phyloP scores from a whole-genome alignment of 2,888 invertebrate genomes.

The Cacoxenus indagator region DNA sequence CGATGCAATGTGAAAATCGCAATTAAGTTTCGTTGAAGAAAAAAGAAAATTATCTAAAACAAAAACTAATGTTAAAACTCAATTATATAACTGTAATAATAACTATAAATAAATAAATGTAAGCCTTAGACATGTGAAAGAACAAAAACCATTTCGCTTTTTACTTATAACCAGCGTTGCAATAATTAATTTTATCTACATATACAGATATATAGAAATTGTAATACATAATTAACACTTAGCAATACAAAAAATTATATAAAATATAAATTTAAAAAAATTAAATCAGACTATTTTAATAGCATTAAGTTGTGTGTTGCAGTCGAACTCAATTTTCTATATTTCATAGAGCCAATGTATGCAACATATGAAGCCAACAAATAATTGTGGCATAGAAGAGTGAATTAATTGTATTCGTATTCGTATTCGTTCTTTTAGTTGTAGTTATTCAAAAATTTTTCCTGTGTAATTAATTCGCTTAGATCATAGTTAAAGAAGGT shows the following conservation, averaged over 20 bases:
- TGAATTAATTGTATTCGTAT: slow-evolving; percentile 10
- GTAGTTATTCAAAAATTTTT: background rate
- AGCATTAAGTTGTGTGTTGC: background rate
- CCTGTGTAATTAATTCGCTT: background rate
- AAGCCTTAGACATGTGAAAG: background rate
- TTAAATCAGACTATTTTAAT: background rate
- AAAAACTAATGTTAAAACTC: background rate
- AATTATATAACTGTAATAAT: background rate
- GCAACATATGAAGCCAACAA: background rate
- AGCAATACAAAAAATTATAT: background rate
- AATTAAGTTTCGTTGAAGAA: background rate
- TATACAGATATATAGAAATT: background rate
- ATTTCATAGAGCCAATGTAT: background rate
- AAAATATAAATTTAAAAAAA: background rate
- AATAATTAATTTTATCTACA: slow-evolving; percentile 2
- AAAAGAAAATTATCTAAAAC: background rate
- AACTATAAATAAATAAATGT: background rate
- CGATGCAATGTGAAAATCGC: background rate
- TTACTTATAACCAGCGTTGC: slow-evolving; percentile 8
- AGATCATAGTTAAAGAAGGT: background rate
- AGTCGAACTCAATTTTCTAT: slow-evolving; percentile 1
- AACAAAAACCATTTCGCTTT: background rate
- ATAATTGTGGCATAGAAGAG: no score
- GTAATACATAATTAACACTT: background rate
- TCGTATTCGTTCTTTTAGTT: background rate